Conservation (phyloP, 2,113 vertebrate species). For the Pipra filicauda region DNA sequence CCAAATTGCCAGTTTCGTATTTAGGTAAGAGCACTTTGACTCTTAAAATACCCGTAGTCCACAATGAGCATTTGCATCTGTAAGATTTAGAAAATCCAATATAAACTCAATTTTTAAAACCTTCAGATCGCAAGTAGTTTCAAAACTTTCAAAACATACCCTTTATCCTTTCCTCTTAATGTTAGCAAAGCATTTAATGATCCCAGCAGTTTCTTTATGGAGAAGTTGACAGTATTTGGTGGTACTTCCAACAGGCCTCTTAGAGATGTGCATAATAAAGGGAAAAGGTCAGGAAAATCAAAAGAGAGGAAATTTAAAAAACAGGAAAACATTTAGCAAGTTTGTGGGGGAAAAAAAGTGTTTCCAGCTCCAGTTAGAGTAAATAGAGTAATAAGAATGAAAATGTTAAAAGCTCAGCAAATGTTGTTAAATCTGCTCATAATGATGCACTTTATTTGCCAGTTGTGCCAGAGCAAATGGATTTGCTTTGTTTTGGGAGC, state of each 20-base stretch:
- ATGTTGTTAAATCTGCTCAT: background rate
- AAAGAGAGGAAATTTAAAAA: background rate
- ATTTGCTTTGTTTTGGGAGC: slow-evolving; percentile 26
- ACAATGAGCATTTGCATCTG: background rate
- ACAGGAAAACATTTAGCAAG: background rate
- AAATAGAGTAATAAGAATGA: background rate
- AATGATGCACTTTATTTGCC: background rate
- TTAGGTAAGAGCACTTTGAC: background rate
- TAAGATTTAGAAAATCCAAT: background rate
- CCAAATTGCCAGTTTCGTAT: background rate
- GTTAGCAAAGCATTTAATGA: background rate
- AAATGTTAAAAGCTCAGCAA: slow-evolving; percentile 23
- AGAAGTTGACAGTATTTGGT: background rate
- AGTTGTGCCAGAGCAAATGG: background rate
- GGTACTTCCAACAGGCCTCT: background rate
- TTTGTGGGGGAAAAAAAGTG: rapidly evolving
- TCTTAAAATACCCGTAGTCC: background rate
- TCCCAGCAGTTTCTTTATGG: background rate
- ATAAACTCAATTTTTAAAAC: background rate
- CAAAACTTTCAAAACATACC: background rate
- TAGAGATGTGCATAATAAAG: background rate
- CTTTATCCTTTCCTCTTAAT: background rate
- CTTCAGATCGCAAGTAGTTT: background rate
- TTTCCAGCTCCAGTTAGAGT: background rate
- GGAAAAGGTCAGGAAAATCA: background rate